Base-by-base conservation (phyloP, 1,140 invertebrate species). In the Drosophila persimilis region DNA sequence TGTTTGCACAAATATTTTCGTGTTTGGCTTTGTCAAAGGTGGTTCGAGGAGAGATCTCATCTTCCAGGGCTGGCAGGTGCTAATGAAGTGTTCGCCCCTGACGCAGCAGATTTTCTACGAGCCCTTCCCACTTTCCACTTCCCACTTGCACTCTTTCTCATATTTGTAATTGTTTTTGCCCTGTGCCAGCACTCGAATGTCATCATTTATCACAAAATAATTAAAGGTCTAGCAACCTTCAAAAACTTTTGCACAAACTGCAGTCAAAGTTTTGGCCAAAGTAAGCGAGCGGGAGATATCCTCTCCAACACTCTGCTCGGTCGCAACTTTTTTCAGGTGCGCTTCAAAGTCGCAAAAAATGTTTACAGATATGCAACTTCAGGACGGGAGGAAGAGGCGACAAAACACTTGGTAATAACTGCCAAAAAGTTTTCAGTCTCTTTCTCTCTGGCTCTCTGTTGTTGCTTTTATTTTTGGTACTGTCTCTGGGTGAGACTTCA, bases 191-290 rank as follows among this genome's bases (percentile, higher is more conserved):
- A 84, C 75, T 74, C 71, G 73, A 86, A 77, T 90, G 83, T 86
- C 89, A 89, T 89, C 89, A 90, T 90, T 90, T 90, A 90, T 90
- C 89, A 90, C 80, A 84, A 90, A 90, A 90, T 90, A 90, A 90
- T 90, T 90, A 90, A 90, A 90, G 85, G 64, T 79, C 77, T 66
- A 59, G 69, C 69, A 73, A 80, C 61, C 79, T 70, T 77, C 60
- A 47, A 58, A 64, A 48, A 62, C 51, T 51, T 69, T 46, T 41
- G 15, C 15, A 39, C 62, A 80, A 61, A 73, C 48, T 63, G 58
- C 75, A 78, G 75, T 67, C 47, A 71, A 77, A 77, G 61, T 57
- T 77, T 73, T 67, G 73, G 52, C 45, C 55, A 64, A 76, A 48
- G 60, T 64, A 65, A 72, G 47, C 39, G 54, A 48, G 55, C 15